phyloP scores from a whole-genome alignment of 2,113 vertebrate genomes.

The Xyrauchen texanus region DNA sequence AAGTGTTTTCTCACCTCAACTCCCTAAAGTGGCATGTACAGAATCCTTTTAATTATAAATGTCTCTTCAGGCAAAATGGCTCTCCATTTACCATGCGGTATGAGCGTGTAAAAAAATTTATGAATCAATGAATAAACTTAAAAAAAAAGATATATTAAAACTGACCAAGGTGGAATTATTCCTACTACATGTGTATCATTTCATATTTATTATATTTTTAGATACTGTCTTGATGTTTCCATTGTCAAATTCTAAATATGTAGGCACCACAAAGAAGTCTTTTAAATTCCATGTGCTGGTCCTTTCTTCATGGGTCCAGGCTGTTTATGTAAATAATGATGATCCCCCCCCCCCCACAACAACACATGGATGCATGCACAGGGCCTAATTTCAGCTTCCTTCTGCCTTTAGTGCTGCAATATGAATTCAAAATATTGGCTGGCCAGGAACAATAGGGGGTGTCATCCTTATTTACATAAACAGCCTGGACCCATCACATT shows the following conservation, averaged over 20 bases:
- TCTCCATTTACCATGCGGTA: slow-evolving; percentile 8
- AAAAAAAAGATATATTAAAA: neutral
- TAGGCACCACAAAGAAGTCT: neutral
- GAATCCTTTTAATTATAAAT: slow-evolving; percentile 45
- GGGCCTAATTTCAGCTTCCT: slow-evolving; percentile 25
- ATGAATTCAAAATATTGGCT: slow-evolving; percentile 39
- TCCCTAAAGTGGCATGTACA: slow-evolving; percentile 11
- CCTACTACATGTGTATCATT: neutral
- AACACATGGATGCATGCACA: slow-evolving; percentile 19
- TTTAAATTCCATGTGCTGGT: neutral
- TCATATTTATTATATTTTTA: too few species aligned
- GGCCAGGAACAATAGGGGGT: slow-evolving; percentile 24
- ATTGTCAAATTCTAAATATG: neutral
- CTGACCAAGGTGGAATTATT: neutral
- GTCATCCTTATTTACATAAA: slow-evolving; percentile 25
- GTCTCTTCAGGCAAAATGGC: slow-evolving; percentile 39
- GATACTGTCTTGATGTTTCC: too few species aligned
- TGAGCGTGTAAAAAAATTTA: slow-evolving; percentile 5
- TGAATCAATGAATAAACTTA: neutral
- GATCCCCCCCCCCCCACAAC: too few species aligned
- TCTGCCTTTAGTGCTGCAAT: slow-evolving; percentile 39
- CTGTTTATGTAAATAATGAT: too few species aligned
- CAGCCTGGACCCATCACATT: slow-evolving; percentile 20
- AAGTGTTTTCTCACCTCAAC: slow-evolving; percentile 28
- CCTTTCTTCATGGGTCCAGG: neutral